Evolutionary conservation across 2,888 invertebrate genomes (phyloP).

Genomic region (Leucoptera coffeella): DNA sequence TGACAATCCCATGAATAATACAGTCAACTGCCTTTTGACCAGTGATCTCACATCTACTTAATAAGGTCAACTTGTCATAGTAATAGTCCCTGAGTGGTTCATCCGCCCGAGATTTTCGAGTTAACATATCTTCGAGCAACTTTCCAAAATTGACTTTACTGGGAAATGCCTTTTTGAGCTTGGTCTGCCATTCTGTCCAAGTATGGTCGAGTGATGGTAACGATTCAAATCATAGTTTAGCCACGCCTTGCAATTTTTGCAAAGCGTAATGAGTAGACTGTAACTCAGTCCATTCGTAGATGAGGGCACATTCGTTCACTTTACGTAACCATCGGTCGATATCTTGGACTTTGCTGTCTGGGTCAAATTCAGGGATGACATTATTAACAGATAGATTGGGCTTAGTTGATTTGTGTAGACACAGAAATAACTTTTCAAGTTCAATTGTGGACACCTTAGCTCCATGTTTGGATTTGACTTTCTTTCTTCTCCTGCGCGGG

Average conservation of each 20-base stretch:
- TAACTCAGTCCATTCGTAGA: background rate
- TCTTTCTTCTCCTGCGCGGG: too few species aligned
- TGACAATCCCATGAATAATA: too few species aligned
- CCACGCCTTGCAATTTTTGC: background rate
- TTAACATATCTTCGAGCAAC: too few species aligned
- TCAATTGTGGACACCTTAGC: too few species aligned
- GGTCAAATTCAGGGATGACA: too few species aligned
- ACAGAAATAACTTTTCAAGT: too few species aligned
- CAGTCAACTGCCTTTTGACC: conserved; percentile 5
- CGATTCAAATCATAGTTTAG: background rate
- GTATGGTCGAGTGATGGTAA: background rate
- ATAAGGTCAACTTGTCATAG: conserved; percentile 1
- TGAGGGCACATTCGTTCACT: background rate
- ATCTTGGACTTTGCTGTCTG: too few species aligned
- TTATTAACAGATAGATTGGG: too few species aligned
- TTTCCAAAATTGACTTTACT: conserved; percentile 2
- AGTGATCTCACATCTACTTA: conserved; percentile 3
- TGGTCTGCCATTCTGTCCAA: conserved; percentile 1
- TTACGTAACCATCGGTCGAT: too few species aligned
- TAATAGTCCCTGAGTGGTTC: conserved; percentile 1
- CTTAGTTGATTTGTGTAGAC: too few species aligned
- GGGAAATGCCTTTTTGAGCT: conserved; percentile 1
- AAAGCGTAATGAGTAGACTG: background rate
- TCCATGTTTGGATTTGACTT: too few species aligned
- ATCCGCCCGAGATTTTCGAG: conserved; percentile 3